Evolutionary conservation across 2,888 invertebrate species (phyloP).

Genomic region (Fabriciana adippe): DNA sequence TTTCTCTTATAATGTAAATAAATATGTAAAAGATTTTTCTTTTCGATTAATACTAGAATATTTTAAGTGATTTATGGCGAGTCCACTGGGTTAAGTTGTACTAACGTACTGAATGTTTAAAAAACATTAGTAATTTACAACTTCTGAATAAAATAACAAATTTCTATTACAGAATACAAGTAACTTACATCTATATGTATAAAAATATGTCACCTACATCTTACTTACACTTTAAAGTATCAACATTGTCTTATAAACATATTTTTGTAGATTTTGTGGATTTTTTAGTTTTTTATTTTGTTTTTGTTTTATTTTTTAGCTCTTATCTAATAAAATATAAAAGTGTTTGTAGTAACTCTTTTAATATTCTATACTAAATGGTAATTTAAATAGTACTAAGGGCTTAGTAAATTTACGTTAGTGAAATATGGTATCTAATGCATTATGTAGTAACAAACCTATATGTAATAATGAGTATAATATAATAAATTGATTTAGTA

Average conservation of each 20-base stretch:
- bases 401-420: constrained; percentile 10
- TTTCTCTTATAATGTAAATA: too few relatives aligned
- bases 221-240: constrained; percentile 9
- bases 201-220: constrained; percentile 13
- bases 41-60: too few relatives aligned
- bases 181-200: neutral
- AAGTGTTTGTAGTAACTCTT: constrained; percentile 12
- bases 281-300: neutral
- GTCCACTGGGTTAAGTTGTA: too few relatives aligned
- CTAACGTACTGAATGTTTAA: too few relatives aligned
- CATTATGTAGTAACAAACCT: neutral
- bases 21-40: too few relatives aligned
- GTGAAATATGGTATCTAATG: neutral
- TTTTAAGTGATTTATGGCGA: too few relatives aligned
- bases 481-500: too few relatives aligned
- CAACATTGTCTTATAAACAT: constrained; percentile 12
- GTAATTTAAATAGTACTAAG: neutral
- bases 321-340: constrained; percentile 15
- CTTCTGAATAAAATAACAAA: too few relatives aligned
- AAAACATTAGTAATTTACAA: too few relatives aligned
- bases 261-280: neutral
- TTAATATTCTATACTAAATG: constrained; percentile 2
- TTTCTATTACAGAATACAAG: neutral
- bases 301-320: constrained; percentile 11
- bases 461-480: too few relatives aligned